A percentile compares a stretch with the other conserved stretches of the same genome.
Evolutionary conservation across 2,797 vertebrate species (phyloP).

Genomic region (Spinus olivaceus): DNA sequence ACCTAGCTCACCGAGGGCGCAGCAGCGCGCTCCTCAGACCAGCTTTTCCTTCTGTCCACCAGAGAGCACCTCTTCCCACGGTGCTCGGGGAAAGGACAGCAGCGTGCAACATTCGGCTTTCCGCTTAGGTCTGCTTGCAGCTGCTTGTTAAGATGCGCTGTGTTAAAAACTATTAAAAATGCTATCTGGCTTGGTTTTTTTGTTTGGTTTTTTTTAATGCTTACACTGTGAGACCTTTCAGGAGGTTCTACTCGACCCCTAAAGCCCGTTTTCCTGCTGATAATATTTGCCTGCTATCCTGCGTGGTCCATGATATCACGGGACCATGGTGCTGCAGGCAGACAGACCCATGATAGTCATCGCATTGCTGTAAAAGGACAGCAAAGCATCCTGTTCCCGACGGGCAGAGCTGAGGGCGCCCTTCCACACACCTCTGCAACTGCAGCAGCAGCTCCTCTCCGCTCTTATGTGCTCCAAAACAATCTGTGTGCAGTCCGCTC

Average conservation of each 20-base stretch:
- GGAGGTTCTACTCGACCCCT: background rate
- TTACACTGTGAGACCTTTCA: background rate
- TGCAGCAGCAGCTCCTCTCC: background rate
- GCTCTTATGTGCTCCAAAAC: background rate
- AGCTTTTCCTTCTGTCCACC: background rate
- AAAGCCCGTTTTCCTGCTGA: background rate
- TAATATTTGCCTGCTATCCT: background rate
- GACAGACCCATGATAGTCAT: background rate
- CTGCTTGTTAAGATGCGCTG: background rate
- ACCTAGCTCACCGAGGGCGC: background rate
- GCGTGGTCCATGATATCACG: rapidly evolving
- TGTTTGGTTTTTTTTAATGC: rapidly evolving
- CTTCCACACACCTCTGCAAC: background rate
- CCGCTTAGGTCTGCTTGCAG: background rate
- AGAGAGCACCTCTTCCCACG: background rate
- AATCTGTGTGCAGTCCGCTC: background rate
- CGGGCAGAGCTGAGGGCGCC: background rate
- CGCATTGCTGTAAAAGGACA: background rate
- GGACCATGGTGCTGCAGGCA: background rate
- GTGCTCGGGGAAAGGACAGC: background rate
- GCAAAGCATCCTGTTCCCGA: background rate
- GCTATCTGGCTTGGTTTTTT: background rate
- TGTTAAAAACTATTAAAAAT: background rate
- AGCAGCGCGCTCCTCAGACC: background rate
- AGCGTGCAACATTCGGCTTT: background rate